Evolutionary conservation across 1,140 invertebrate genomes (phyloP).

Genomic region (Drosophila nannoptera): DNA sequence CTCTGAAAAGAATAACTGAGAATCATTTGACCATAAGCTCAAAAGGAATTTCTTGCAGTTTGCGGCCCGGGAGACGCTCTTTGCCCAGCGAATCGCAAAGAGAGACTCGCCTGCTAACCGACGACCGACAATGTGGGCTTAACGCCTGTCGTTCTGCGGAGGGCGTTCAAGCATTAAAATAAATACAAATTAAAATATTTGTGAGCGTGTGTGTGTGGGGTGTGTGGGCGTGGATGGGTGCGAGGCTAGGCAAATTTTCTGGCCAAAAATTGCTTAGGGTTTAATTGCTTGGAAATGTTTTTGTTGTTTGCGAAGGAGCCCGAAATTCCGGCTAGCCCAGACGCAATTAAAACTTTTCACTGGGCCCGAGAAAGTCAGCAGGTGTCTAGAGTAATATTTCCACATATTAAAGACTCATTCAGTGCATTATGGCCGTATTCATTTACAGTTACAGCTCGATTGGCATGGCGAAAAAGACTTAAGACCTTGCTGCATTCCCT

Average conservation of each 20-base stretch:
- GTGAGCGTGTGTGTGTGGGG: constrained; percentile 6
- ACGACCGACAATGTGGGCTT: constrained; percentile 53
- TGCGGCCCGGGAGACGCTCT: constrained; percentile 11
- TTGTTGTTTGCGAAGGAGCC: constrained; percentile 35
- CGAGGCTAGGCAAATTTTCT: constrained; percentile 30
- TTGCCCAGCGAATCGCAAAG: background rate
- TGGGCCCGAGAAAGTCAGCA: constrained; percentile 10
- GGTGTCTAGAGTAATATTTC: constrained; percentile 12
- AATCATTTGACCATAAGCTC: constrained; percentile 73
- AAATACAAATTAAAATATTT: constrained; percentile 77
- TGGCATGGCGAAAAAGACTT: background rate
- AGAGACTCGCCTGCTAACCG: background rate
- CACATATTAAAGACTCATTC: constrained; percentile 12
- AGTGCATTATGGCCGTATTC: constrained; percentile 3
- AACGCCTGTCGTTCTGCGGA: constrained; percentile 30
- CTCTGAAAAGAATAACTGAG: constrained; percentile 71
- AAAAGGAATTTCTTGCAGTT: constrained; percentile 64
- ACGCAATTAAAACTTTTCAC: constrained; percentile 45
- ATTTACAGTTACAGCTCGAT: background rate
- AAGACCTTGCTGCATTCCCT: background rate
- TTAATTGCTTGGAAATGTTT: constrained; percentile 69
- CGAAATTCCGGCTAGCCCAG: constrained; percentile 17
- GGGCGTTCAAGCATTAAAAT: constrained; percentile 74
- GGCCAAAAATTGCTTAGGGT: constrained; percentile 59
- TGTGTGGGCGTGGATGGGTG: constrained; percentile 1